A percentile compares a stretch with the other conserved stretches of the same genome.
These are phyloP conservation scores for Stenodera caucasica DNA, from an alignment of 2,888 invertebrate genomes.

Conservation along the genomic window DNA sequence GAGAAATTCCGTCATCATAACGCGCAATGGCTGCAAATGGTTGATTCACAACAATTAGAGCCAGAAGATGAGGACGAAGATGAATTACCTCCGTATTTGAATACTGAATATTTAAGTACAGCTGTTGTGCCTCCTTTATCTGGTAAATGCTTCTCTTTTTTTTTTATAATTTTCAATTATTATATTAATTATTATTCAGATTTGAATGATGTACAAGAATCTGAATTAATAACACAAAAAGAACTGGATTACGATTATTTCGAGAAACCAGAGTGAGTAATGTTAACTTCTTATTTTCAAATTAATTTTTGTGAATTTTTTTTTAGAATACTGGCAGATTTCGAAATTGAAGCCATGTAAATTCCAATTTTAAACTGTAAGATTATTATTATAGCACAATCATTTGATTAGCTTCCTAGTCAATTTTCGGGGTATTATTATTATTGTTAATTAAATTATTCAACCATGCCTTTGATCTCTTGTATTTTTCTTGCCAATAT, in stretches of 20 bases:
- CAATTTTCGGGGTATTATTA: conserved; percentile 19
- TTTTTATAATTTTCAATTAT: conserved; percentile 5
- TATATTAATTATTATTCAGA: conserved; percentile 36
- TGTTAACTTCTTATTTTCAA: conserved; percentile 1
- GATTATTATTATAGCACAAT: conserved; percentile 16
- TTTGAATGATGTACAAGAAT: conserved; percentile 42
- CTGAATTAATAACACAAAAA: conserved; percentile 46
- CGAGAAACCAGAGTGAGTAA: conserved; percentile 43
- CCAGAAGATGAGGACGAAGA: conserved; percentile 62
- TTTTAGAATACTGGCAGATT: conserved; percentile 48
- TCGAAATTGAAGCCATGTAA: conserved; percentile 50
- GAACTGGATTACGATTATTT: conserved; percentile 50
- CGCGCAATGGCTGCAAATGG: conserved; percentile 97
- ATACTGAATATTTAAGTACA: conserved; percentile 64
- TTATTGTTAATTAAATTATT: conserved; percentile 20
- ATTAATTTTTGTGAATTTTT: conserved; percentile 13
- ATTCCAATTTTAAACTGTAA: conserved; percentile 8
- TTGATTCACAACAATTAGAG: conserved; percentile 68
- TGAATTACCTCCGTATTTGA: conserved; percentile 74
- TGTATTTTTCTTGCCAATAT: neutral
- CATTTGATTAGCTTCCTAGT: conserved; percentile 24
- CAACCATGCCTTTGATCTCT: neutral
- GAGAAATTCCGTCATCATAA: conserved; percentile 99
- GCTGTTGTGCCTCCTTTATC: conserved; percentile 52
- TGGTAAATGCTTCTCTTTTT: conserved; percentile 36